A percentile compares a stretch with the other conserved stretches of the same genome.
These are phyloP conservation scores for Andrena minutula DNA, from an alignment of 2,888 invertebrate genomes.

Conservation along the genomic window DNA sequence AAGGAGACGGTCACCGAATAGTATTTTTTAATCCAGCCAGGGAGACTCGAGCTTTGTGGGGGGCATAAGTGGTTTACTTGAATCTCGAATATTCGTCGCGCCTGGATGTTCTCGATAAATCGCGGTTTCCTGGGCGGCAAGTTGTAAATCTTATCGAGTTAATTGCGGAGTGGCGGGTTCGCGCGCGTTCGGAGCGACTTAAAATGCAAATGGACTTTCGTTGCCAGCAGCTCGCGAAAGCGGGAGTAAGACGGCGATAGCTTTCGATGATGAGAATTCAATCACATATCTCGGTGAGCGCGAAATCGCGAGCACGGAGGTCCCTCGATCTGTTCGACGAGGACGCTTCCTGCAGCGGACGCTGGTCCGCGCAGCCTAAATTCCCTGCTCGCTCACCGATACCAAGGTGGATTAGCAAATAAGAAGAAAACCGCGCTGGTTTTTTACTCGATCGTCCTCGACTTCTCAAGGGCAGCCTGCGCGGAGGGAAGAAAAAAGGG, in stretches of 20 bases:
- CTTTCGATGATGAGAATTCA: conserved; percentile 46
- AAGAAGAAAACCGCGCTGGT: not conserved
- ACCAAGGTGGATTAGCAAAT: not conserved
- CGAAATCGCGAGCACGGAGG: conserved; percentile 36
- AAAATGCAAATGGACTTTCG: conserved; percentile 54
- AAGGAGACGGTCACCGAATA: not conserved
- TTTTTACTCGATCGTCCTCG: conserved; percentile 44
- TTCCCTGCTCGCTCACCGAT: not conserved
- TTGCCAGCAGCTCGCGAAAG: conserved; percentile 31
- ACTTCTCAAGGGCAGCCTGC: conserved; percentile 27
- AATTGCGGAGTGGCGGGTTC: conserved; percentile 48
- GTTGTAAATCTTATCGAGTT: conserved; percentile 59
- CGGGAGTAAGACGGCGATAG: conserved; percentile 15
- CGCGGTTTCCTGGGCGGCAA: conserved; percentile 27
- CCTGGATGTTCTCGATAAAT: conserved; percentile 17
- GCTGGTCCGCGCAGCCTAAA: not conserved
- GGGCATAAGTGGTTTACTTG: not conserved
- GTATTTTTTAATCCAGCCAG: conserved; percentile 5
- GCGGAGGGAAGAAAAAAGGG: conserved; percentile 17
- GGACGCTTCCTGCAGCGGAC: not conserved
- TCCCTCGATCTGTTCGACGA: not conserved
- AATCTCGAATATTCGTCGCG: conserved; percentile 17
- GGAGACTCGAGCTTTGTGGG: conserved; percentile 5
- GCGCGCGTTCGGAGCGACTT: conserved; percentile 37
- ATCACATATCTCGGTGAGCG: conserved; percentile 23